Base-by-base conservation (phyloP, 2,113 vertebrate genomes). In the Chauna torquata region DNA sequence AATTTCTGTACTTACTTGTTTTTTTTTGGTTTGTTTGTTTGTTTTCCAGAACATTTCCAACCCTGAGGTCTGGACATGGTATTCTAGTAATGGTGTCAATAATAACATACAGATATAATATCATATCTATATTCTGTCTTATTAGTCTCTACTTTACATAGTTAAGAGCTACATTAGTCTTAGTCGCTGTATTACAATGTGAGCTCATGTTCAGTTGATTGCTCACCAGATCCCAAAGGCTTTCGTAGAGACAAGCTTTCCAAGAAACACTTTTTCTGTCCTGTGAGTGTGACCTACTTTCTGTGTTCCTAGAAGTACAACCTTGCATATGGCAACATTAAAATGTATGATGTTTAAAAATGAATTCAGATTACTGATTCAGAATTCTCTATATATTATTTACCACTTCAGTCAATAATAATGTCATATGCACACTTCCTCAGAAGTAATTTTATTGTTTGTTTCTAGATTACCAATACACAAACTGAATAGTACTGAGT, bases 321-420 rank as follows among this genome's bases (percentile, higher is more conserved):
- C 49, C 75, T 68, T 86, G 30, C 69, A 86, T 88, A 55, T 58
- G 55, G 55, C 64, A 86, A 22, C 68, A 90, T 92, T 96, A 94
- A 93, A 96, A 94, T 95, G 59, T 32, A 90, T 90, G 71, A 58
- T 81, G 76, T 68, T 97, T 92, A 90, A 92, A 96, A 95, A 92
- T 88, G 1, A 86, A 86, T 92, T 86, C 54, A 81, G 50, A 88
- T 95, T 88, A 81, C 64, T 50, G 36, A 88, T 90, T 88, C 47
- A 71, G 79, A 88, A 62, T 88, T 92, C 6, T 88, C 14, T 59
- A n/a, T 89, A 23, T 95, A 95, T 93, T 95, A 90, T 90, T 93
- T 92, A 92, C 69, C 34, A 71, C 49, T 69, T 72, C 34, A 90
- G 19, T 74, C 59, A 93, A 78, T 90, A 88, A 82, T 92, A 38